Percentiles rank a stretch among this genome's conserved stretches.
Conservation (phyloP, 2,113 vertebrate species). For the Macaca mulatta region DNA sequence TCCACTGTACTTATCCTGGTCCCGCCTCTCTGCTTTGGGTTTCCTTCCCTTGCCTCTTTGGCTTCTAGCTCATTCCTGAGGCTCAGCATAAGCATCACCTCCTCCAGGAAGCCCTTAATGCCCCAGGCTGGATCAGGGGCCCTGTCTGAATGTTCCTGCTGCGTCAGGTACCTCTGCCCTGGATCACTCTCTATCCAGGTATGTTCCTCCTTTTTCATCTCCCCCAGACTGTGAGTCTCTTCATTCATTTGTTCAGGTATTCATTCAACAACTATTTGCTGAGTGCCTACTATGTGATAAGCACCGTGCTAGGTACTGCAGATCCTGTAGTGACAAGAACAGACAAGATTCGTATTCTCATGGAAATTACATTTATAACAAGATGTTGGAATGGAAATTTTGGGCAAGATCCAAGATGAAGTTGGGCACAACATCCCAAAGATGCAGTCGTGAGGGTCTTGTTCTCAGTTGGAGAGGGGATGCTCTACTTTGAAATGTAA, state of each 20-base stretch:
- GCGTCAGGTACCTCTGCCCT: background rate
- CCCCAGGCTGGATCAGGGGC: background rate
- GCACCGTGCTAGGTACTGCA: background rate
- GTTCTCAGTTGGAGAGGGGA: fast-evolving
- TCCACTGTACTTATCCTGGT: too few relatives aligned
- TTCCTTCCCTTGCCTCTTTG: background rate
- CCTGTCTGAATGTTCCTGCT: background rate
- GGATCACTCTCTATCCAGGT: background rate
- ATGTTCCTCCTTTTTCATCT: background rate
- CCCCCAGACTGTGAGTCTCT: background rate
- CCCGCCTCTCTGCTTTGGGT: background rate
- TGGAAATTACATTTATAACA: background rate
- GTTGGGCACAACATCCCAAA: background rate
- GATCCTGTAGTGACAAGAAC: background rate
- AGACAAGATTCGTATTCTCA: fast-evolving
- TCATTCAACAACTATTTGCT: background rate
- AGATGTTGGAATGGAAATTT: background rate
- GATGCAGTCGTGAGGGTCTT: background rate
- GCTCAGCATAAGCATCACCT: background rate
- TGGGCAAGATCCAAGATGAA: background rate
- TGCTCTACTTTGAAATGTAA: fast-evolving
- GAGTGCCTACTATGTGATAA: fast-evolving
- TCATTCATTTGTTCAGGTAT: too few relatives aligned
- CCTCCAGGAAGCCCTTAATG: background rate
- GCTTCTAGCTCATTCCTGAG: background rate